These are phyloP conservation scores for Elymnias hypermnestra DNA, from an alignment of 1,140 invertebrate genomes.

Conservation along the genomic window DNA sequence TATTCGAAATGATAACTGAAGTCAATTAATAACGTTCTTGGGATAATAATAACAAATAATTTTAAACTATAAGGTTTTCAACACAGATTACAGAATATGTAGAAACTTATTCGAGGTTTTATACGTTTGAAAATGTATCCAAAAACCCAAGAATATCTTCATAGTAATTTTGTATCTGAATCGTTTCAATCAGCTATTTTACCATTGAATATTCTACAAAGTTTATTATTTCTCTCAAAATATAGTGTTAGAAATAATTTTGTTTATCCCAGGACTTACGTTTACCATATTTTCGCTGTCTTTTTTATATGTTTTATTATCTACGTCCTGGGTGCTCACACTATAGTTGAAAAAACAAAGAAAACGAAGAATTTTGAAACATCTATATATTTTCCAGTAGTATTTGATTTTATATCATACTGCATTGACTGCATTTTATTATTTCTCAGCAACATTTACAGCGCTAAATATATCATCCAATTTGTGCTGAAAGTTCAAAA, in stretches of 20 bases:
- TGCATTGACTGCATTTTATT: not conserved
- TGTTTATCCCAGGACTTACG: not conserved
- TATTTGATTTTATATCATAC: not conserved
- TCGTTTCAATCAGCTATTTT: not conserved
- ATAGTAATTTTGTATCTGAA: not conserved
- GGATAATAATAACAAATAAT: not conserved
- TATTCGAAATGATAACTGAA: too few species aligned
- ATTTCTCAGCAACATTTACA: not conserved
- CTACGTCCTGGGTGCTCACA: not conserved
- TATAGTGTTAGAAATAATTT: conserved; percentile 1
- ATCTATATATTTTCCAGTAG: not conserved
- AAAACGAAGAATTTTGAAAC: too few species aligned
- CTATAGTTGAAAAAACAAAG: not conserved
- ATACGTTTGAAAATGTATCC: too few species aligned
- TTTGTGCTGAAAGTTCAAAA: conserved; percentile 1
- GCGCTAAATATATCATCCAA: not conserved
- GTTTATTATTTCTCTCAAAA: not conserved
- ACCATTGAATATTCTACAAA: not conserved
- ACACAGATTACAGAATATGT: not conserved
- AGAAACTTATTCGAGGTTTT: too few species aligned
- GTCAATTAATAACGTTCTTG: too few species aligned
- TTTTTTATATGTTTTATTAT: not conserved
- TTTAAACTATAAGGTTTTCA: not conserved
- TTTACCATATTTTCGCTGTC: not conserved
- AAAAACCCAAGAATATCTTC: too few species aligned